Conservation (phyloP, 1,140 invertebrate species). For the honey bee (Apis mellifera) region Amel_HAv3.1 CM009942.2:6467001-6467500, state of each 20-base stretch:
- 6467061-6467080: conserved; percentile 9
- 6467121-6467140: background rate
- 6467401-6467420: conserved; percentile 30
- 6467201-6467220: background rate
- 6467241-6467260: too few species aligned
- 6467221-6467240: too few species aligned
- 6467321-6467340: background rate
- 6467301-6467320: background rate
- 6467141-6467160: background rate
- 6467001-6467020: conserved; percentile 9
- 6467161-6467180: background rate
- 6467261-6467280: background rate
- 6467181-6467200: background rate
- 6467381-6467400: background rate
- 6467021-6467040: conserved; percentile 40
- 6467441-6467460: conserved; percentile 14
- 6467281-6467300: background rate
- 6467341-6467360: background rate
- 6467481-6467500: conserved; percentile 55
- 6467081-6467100: conserved; percentile 45
- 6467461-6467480: conserved; percentile 58
- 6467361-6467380: background rate
- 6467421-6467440: conserved; percentile 42
- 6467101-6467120: conserved; percentile 7
- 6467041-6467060: background rate